These are phyloP conservation scores for Chiloscyllium punctatum DNA, from an alignment of 2,797 vertebrate species.

Conservation along the genomic window DNA sequence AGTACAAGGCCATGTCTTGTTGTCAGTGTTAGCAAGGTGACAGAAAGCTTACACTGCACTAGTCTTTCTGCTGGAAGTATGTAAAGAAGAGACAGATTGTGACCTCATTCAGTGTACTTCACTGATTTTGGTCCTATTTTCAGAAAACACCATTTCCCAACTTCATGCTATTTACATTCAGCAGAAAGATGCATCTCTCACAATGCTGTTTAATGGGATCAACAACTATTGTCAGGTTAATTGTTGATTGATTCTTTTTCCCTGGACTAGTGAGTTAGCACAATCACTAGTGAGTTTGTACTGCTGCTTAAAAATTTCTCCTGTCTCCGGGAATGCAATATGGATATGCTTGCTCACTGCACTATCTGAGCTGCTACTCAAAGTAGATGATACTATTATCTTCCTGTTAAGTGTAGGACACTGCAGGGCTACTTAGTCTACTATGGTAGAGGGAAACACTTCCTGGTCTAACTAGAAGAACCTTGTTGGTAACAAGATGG, in stretches of 20 bases:
- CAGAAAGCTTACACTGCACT: background rate
- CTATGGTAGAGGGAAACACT: too few species aligned
- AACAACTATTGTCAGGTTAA: background rate
- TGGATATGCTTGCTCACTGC: too few species aligned
- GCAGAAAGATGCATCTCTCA: background rate
- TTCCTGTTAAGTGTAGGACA: too few species aligned
- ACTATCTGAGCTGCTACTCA: too few species aligned
- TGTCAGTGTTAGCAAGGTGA: background rate
- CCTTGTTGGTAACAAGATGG: too few species aligned
- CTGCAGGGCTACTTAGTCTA: too few species aligned
- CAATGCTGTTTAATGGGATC: background rate
- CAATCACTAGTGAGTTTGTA: background rate
- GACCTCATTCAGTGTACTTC: background rate
- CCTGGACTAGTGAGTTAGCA: background rate
- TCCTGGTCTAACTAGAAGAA: too few species aligned
- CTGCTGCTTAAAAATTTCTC: background rate
- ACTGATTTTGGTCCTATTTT: background rate
- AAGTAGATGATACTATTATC: too few species aligned
- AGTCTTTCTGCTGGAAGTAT: background rate
- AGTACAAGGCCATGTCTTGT: background rate
- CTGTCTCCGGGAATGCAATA: background rate
- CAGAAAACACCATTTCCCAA: too few species aligned
- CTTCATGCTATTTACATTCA: background rate
- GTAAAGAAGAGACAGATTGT: background rate
- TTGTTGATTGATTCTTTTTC: background rate